Evolutionary conservation across 2,888 invertebrate species (phyloP), one percentile per base, ranked within the genome.

Genomic region (Clivina fossor): DNA sequence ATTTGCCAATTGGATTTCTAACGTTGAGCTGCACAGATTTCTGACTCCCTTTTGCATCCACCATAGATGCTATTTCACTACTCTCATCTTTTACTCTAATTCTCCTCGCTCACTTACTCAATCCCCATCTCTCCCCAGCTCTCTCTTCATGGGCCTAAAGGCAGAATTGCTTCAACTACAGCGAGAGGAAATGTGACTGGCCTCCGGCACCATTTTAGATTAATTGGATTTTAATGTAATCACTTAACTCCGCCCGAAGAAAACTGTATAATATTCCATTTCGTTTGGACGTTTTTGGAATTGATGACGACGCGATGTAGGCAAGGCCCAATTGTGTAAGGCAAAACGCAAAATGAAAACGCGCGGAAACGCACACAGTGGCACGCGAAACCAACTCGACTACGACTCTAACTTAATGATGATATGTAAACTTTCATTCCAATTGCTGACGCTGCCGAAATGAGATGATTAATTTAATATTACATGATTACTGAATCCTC

Each of bases 1-100:
- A 55, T 55, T 55, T 40, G 44, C 46, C 55, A 55, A 55, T 55
- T 55, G 55, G 55, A 55, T 55, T 55, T 55, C 54, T 47, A 55
- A 32, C 33, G 24, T 37, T 13, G 32, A 55, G 47, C 32, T 55
- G 55, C 47, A 55, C 55, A 40, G 55, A 55, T 55, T 55, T 55
- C 55, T 54, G 46, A 54, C 35, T 54, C 54, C 30, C 33, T 37
- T 44, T 41, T 37, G 9, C 26, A 24, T 24, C 26, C 9, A 24
- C 5, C 9, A 24, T n/a, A n/a, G n/a, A 9, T 9, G 44, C 53
- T 44, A 44, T 53, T 37, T 43, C 53, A 44, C 44, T 41, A 28
- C 53, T 47, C 35, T 20, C n/a, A 13, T 16, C 16, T 7, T 15
- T 24, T 37, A 24, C 8, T 9, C 40, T 40, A 11, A 22, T 40